Base-by-base conservation (phyloP, 2,797 vertebrate species). In the Alcedo quadribrachys region DNA sequence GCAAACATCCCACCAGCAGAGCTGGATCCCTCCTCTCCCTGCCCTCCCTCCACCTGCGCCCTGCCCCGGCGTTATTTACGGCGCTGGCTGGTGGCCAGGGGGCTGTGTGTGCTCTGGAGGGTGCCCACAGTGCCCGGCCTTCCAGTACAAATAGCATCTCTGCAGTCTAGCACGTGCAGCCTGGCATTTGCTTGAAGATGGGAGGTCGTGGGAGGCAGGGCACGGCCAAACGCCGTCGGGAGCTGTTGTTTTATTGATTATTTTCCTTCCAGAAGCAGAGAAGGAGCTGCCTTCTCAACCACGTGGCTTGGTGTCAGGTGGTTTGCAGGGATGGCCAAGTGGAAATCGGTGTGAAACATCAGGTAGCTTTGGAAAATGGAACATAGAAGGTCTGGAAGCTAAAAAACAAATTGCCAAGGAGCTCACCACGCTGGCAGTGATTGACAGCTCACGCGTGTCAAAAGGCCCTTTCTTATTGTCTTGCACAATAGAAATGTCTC, bases 41-140 rank as follows among this genome's bases (percentile, higher is more conserved):
- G 45, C 73, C 71, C 89, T 93, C 73, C 71, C 89, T 93, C 86
- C 86, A 94, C 94, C 86, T 92, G 86, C 82, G 84, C 87, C 71
- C 75, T 2, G 9, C 76, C 92, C 51, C 73, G 28, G 5, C 77
- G 48, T 87, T 90, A 87, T 92, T 93, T 92, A 85, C 75, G 81
- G 62, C 20, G 6, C 17, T 93, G 88, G 81, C 79, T 24, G 6
- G 1, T 35, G 90, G 89, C 93, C 95, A 85, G 25, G 18, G 18
- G 0, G 1, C 15, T 33, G 46, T 95, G 73, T 93, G 88, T 85
- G 62, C 88, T 78, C 90, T 53, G 86, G 69, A 50, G 88, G 85
- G 79, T 94, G 81, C 93, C 71, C 71, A 89, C 88, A 93, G 42
- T 93, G 84, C 78, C 75, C 50, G 46, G 62, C 68, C 53, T 86